Conservation (phyloP, 2,113 vertebrate genomes). For the Corythaixoides concolor region DNA sequence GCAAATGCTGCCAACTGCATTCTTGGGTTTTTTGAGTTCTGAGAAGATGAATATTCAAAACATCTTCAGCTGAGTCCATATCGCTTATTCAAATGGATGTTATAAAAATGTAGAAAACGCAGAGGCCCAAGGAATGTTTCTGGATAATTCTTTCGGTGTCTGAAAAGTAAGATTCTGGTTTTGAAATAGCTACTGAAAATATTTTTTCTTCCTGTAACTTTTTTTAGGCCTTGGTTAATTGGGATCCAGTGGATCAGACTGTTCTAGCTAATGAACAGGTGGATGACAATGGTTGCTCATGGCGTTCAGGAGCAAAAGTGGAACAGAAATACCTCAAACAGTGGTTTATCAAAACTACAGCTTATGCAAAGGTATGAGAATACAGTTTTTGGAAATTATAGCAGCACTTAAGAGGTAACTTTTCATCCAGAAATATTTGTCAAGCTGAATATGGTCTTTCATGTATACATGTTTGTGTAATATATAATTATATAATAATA, state of each 20-base stretch:
- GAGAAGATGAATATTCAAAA: not conserved
- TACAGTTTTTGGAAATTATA: not conserved
- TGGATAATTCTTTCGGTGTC: not conserved
- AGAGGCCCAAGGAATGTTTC: not conserved
- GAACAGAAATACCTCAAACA: conserved; percentile 93
- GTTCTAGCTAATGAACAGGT: conserved; percentile 97
- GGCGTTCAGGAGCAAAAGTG: conserved; percentile 94
- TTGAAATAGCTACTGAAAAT: not conserved
- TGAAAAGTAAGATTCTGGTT: not conserved
- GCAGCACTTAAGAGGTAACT: not conserved
- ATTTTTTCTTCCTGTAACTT: not conserved
- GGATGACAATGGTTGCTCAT: conserved; percentile 89
- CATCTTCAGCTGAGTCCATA: not conserved
- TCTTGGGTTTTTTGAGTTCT: not conserved
- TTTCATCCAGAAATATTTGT: not conserved
- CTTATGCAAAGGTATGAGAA: conserved; percentile 89
- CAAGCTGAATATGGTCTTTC: not conserved
- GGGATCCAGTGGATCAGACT: conserved; percentile 95
- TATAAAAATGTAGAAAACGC: not conserved
- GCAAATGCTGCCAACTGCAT: not conserved
- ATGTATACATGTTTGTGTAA: not conserved
- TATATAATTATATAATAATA: not conserved
- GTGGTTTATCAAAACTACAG: conserved; percentile 97
- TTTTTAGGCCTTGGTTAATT: conserved; percentile 91
- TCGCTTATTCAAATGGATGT: not conserved